Base-by-base conservation (phyloP, 2,888 invertebrate species). In the Tribolium freemani region DNA sequence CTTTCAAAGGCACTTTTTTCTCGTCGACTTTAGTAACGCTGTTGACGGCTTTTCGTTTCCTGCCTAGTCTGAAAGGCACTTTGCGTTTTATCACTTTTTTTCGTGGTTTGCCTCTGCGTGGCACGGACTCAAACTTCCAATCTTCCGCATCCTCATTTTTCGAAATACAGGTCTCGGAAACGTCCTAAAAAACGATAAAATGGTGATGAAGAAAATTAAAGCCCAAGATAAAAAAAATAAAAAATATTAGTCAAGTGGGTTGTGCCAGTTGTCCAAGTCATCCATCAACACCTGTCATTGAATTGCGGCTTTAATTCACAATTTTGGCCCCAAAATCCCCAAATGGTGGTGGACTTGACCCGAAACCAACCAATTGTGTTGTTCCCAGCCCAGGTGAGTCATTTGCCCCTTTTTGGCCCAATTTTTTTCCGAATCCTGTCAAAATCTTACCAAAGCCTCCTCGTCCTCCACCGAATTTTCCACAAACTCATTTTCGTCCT, bases 1-100 rank as follows among this genome's bases (percentile, higher is more conserved):
- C 78, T 45, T 77, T 63, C 10, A 79, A 50, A 5, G 76, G 54
- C 21, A 77, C 76, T 70, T 77, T 80, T 58, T 70, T 72, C 11
- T 72, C 74, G 44, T 77, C 76, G 26, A 68, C 45, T 69, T 78
- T 72, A 16, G 31, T 2, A 16, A 2, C 26, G n/a, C 30, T 57
- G 11, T 31, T 44, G n/a, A n/a, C n/a, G 10, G 38, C 4, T 44
- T 69, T 69, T 31, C 44, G 38, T 67, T 58, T 71, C 1, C 70
- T n/a, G 6, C 64, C 64, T 6, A 67, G 46, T 13, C 46, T 67
- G 6, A 5, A 16, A 53, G 75, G 10, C 67, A 72, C 69, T 69
- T 78, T 76, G 61, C 75, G 45, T 50, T 63, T 58, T 13, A 75
- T 56, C 16, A 79, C 76, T 58, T 72, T 79, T 70, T 38, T 58